These are phyloP conservation scores for Astatotilapia flaviijosephi DNA, from an alignment of 2,113 vertebrate species.

Conservation along the genomic window DNA sequence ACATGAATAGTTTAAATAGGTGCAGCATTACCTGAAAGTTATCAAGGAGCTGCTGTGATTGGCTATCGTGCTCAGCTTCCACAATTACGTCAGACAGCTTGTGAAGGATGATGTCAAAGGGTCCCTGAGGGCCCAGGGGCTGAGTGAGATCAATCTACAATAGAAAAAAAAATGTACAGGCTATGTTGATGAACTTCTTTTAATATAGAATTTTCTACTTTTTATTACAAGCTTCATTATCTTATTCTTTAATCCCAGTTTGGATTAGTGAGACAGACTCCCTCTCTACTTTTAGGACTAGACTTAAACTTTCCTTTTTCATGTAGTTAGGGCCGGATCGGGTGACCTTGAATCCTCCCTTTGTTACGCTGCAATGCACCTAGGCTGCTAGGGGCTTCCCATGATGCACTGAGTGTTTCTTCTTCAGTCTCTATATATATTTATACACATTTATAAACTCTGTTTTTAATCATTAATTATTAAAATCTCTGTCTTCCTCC, in stretches of 20 bases:
- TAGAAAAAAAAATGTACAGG: not conserved
- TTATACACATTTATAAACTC: not conserved
- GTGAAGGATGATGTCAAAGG: slow-evolving; percentile 72
- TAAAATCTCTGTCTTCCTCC: not conserved
- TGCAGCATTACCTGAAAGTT: slow-evolving; percentile 64
- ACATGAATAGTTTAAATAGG: not conserved
- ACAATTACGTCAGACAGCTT: slow-evolving; percentile 74
- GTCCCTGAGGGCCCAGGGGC: slow-evolving; percentile 67
- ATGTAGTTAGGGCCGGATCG: not conserved
- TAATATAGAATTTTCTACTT: not conserved
- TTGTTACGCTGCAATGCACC: not conserved
- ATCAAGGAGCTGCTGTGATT: slow-evolving; percentile 61
- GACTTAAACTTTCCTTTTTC: not conserved
- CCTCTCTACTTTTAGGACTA: not conserved
- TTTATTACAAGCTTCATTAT: not conserved
- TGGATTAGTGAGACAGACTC: not conserved
- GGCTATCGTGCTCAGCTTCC: slow-evolving; percentile 66
- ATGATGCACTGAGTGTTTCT: not conserved
- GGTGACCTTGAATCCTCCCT: not conserved
- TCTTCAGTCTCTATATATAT: not conserved
- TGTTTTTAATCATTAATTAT: not conserved
- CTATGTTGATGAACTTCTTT: not conserved
- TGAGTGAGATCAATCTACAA: slow-evolving; percentile 64
- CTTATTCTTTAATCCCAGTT: not conserved
- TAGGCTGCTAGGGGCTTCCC: not conserved